These are phyloP conservation scores for Oreotragus oreotragus DNA, from an alignment of 2,113 vertebrate species.

Conservation along the genomic window DNA sequence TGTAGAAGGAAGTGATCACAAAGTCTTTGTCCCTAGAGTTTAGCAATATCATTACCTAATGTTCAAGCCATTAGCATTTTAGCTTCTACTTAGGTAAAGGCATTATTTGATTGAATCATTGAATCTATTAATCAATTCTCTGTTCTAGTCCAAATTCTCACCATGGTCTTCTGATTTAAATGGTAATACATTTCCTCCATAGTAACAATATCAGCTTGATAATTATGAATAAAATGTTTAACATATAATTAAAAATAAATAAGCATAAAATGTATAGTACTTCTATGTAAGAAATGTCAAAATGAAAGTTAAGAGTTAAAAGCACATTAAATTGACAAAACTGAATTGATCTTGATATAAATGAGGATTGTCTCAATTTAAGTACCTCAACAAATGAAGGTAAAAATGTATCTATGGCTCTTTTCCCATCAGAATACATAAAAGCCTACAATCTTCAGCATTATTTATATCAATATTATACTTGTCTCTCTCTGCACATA, in stretches of 20 bases:
- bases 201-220: not conserved
- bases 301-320: not conserved
- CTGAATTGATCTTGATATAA: not conserved
- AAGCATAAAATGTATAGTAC: not conserved
- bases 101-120: not conserved
- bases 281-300: not conserved
- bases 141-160: not conserved
- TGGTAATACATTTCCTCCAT: not conserved
- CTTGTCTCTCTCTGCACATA: not conserved
- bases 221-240: slow-evolving; percentile 7
- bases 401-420: not conserved
- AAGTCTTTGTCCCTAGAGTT: not conserved
- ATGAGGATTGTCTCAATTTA: not conserved
- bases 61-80: not conserved
- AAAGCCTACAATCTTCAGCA: not conserved
- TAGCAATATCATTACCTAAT: not conserved
- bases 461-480: not conserved
- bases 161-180: not conserved
- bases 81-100: not conserved
- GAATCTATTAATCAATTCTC: not conserved
- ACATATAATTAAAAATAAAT: not conserved
- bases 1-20: not conserved
- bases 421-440: not conserved
- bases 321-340: not conserved
- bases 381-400: not conserved